A percentile compares a stretch with the other conserved stretches of the same genome.
Evolutionary conservation across 1,140 invertebrate genomes (phyloP).

Genomic region (Apis laboriosa): DNA sequence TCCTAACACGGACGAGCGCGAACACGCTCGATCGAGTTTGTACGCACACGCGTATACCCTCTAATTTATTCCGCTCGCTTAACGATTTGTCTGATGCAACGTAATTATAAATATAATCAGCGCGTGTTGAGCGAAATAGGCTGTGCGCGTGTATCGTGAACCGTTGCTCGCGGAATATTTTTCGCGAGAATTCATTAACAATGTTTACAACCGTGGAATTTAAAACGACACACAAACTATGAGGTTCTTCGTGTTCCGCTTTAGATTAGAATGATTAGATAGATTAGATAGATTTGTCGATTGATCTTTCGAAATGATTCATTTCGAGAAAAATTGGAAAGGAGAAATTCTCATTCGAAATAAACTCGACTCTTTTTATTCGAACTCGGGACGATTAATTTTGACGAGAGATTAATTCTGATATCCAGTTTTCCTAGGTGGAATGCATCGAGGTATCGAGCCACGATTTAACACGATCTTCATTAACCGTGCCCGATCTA

Average conservation of each 20-base stretch:
- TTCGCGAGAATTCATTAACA: neutral
- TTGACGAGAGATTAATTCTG: neutral
- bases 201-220: neutral
- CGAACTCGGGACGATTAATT: no score
- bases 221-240: slow-evolving; percentile 3
- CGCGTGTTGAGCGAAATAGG: slow-evolving; percentile 16
- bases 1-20: neutral
- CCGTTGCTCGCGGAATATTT: neutral
- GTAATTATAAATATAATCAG: slow-evolving; percentile 58
- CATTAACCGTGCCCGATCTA: neutral
- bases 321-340: neutral
- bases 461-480: neutral
- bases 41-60: neutral
- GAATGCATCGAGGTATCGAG: neutral
- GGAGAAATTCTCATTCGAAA: neutral
- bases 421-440: neutral
- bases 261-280: neutral
- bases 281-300: neutral
- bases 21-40: neutral
- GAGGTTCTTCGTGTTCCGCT: neutral
- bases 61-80: slow-evolving; percentile 57
- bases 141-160: neutral
- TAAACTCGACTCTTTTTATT: no score
- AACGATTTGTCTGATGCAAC: slow-evolving; percentile 25
- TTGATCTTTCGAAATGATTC: neutral